Conservation (phyloP, 2,797 vertebrate genomes). For the Phoeniculus purpureus region DNA sequence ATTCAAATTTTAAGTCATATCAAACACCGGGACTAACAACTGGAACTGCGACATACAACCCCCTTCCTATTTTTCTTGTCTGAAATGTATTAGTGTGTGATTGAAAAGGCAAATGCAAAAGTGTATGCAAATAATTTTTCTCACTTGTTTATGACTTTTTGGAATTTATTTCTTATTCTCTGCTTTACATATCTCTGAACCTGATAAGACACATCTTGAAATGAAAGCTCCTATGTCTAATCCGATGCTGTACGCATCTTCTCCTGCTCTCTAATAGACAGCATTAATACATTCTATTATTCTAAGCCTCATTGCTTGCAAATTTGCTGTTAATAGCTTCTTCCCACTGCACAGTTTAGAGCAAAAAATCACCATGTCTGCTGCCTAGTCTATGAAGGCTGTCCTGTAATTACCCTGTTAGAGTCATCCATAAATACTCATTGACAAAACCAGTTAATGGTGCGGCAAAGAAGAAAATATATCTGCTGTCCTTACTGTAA, state of each 20-base stretch:
- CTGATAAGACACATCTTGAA: neutral
- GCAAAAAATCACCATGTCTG: neutral
- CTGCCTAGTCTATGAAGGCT: neutral
- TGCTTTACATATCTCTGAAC: neutral
- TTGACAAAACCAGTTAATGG: neutral
- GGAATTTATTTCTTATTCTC: neutral
- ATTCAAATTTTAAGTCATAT: neutral
- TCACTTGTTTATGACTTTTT: neutral
- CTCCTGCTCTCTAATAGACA: neutral
- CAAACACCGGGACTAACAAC: neutral
- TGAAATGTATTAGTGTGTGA: neutral
- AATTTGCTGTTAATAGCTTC: conserved; percentile 6
- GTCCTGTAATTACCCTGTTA: neutral
- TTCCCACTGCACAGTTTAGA: neutral
- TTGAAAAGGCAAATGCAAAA: neutral
- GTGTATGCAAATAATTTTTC: neutral
- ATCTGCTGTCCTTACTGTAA: neutral
- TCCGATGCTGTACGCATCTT: neutral
- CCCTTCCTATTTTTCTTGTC: neutral
- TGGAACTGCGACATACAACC: neutral
- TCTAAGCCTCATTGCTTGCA: neutral
- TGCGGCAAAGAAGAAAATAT: neutral
- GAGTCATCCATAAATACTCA: neutral
- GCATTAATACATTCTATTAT: neutral
- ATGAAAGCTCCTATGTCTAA: neutral